Conservation (phyloP, 2,113 vertebrate genomes). For the Megaptera novaeangliae region DNA sequence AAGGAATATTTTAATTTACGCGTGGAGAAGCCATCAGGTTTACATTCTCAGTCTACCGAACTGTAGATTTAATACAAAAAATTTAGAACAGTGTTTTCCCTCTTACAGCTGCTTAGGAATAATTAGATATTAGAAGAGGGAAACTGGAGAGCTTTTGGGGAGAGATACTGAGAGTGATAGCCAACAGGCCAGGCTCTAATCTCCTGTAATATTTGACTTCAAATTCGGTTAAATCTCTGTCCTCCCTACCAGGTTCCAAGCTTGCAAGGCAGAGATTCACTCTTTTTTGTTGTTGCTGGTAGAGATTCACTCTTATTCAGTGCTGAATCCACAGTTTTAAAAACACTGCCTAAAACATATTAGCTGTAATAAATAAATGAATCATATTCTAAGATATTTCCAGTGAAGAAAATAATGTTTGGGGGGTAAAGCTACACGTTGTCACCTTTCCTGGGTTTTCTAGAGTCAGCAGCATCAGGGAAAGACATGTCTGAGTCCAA, state of each 20-base stretch:
- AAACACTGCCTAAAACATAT: not conserved
- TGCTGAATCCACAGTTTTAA: not conserved
- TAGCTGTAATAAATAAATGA: not conserved
- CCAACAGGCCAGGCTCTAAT: not conserved
- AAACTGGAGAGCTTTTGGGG: fast-evolving
- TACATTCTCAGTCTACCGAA: not conserved
- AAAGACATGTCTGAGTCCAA: too few relatives aligned
- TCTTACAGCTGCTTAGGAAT: not conserved
- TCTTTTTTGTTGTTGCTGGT: not conserved
- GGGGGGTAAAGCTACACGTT: not conserved
- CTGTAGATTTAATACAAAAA: not conserved
- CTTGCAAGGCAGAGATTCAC: not conserved
- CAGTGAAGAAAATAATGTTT: not conserved
- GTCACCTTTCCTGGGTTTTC: not conserved
- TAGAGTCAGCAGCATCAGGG: too few relatives aligned
- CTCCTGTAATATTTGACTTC: not conserved
- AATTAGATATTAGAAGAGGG: not conserved
- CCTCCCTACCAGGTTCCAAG: not conserved
- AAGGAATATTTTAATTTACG: not conserved
- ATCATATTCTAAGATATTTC: not conserved
- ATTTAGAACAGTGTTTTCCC: not conserved
- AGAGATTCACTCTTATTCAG: not conserved
- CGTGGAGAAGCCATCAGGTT: not conserved
- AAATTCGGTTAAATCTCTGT: not conserved
- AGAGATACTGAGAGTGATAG: not conserved